Base-by-base conservation (phyloP, 1,140 invertebrate species). In the Bradysia coprophila region DNA sequence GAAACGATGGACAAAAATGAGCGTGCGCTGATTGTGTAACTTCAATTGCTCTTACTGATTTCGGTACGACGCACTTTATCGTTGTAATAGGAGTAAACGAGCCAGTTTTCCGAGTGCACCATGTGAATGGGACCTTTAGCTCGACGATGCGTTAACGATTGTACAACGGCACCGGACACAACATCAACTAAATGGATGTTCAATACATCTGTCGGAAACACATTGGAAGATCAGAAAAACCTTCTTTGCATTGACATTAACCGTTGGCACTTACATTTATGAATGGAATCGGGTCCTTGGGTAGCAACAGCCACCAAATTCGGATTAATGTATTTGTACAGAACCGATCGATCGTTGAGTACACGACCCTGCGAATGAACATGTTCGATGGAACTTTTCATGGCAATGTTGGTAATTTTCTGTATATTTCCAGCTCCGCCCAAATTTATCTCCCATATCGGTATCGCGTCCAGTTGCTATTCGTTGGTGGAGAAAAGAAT, bases 311-410 rank as follows among this genome's bases (percentile, higher is more conserved):
- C 85, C 34, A 94, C 77, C 44, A 98, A 65, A 68, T 98, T 98
- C 19, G 95, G 95, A 73, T 99, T 98, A 38, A 91, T 73, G 61
- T 98, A 98, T 61, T 98, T 99, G 65, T 98, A 99, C 16, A 98
- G 72, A 32, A 98, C 94, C 55, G 85, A 90, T 50, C 95, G 72
- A 67, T 98, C 94, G 22, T 79, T 81, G 44, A 98, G 65, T 21
- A 98, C 93, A 51, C 90, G 74, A 21, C 95, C 95, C 59, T 93
- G 89, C 1, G 93, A 95, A 61, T 97, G 91, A 9, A 96, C 89
- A 52, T 80, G 77, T 67, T 98, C 94, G 47, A 72, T 64, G 10
- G 75, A 62, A 54, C 75, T 75, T 55, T 87, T 87, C 4, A 69
- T 63, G 37, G 74, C 72, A 15, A 84, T 67, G 23, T 74, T 68